Conservation (phyloP, 2,888 invertebrate species). For the Gastrophysa polygoni region DNA sequence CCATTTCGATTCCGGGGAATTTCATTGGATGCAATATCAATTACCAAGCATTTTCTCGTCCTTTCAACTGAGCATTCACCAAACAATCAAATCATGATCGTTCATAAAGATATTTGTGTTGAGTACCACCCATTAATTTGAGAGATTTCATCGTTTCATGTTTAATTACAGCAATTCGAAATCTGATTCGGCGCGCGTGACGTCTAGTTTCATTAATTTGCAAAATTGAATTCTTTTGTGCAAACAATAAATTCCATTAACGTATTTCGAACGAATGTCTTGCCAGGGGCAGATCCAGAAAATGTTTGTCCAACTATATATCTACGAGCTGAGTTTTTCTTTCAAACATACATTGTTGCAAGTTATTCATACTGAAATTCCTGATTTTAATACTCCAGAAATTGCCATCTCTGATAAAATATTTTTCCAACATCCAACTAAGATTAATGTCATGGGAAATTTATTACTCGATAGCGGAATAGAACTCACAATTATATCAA, state of each 20-base stretch:
- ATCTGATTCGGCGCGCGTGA: conserved; percentile 20
- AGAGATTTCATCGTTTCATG: conserved; percentile 19
- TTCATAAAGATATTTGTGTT: conserved; percentile 18
- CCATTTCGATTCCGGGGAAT: neutral
- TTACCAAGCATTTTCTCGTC: neutral
- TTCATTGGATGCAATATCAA: neutral
- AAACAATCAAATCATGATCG: conserved; percentile 17
- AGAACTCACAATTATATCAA: no score
- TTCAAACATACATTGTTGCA: no score
- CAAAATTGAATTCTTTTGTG: conserved; percentile 36
- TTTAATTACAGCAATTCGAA: conserved; percentile 26
- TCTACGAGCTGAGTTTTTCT: no score
- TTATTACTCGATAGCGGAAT: no score
- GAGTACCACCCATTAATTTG: conserved; percentile 26
- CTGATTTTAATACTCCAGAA: no score
- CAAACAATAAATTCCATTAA: conserved; percentile 38
- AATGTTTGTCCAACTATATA: no score
- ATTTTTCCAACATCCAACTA: no score
- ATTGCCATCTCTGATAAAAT: no score
- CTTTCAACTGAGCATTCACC: neutral
- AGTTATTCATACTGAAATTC: no score
- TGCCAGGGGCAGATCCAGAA: conserved; percentile 24
- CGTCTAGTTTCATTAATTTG: conserved; percentile 22
- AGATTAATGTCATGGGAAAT: no score
- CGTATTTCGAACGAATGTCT: conserved; percentile 34